Evolutionary conservation across 2,797 vertebrate species (phyloP).

Genomic region (Phrynocephalus vlangalii): DNA sequence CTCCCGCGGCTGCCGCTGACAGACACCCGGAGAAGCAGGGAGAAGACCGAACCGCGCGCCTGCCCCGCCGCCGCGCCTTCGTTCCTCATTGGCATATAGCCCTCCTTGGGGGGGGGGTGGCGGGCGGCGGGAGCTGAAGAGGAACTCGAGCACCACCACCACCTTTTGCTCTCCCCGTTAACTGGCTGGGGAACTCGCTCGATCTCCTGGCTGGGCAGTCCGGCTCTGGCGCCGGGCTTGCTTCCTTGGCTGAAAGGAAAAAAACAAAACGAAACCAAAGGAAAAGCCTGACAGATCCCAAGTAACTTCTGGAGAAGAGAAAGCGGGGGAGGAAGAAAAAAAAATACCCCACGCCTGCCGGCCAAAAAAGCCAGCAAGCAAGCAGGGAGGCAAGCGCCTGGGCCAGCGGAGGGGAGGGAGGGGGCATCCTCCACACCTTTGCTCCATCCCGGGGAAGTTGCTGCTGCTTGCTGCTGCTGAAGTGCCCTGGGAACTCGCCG

Average conservation of each 20-base stretch:
- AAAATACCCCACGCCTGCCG: not conserved
- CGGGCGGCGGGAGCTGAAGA: not conserved
- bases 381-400: conserved; percentile 45
- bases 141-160: conserved; percentile 20
- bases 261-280: too few relatives aligned
- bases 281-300: conserved; percentile 63
- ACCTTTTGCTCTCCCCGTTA: conserved; percentile 44
- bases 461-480: conserved; percentile 53
- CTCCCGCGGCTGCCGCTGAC: conserved; percentile 38
- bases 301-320: conserved; percentile 56
- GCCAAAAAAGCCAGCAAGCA: not conserved
- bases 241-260: too few relatives aligned
- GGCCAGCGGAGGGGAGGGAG: conserved; percentile 56
- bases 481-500: not conserved
- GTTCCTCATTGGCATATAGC: conserved; percentile 5
- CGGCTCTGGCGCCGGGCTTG: conserved; percentile 77
- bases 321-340: too few relatives aligned
- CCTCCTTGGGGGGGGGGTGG: not conserved
- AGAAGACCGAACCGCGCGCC: not conserved
- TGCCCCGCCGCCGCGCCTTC: not conserved
- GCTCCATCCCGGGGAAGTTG: conserved; percentile 63
- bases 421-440: conserved; percentile 57
- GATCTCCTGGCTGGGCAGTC: conserved; percentile 53
- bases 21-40: conserved; percentile 26
- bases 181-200: conserved; percentile 43